A percentile compares a stretch with the other conserved stretches of the same genome.
Evolutionary conservation across 2,113 vertebrate genomes (phyloP).

Genomic region (Equus quagga): DNA sequence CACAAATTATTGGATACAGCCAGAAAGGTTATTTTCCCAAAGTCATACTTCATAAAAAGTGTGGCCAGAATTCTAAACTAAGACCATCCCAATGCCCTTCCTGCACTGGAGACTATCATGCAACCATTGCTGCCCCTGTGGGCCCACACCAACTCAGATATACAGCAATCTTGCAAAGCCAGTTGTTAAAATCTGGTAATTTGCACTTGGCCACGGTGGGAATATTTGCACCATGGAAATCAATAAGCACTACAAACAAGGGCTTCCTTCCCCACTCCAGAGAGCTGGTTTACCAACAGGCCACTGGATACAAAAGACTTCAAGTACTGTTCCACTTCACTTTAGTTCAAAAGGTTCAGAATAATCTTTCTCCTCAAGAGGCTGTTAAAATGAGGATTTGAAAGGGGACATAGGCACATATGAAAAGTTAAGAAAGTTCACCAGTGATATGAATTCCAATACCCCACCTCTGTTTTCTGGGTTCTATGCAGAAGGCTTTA

Average conservation of each 20-base stretch:
- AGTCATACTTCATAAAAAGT: slow-evolving; percentile 2
- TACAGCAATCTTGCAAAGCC: not conserved
- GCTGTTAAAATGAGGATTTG: not conserved
- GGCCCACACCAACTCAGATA: not conserved
- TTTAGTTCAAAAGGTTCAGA: not conserved
- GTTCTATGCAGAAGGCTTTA: not conserved
- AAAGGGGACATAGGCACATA: not conserved
- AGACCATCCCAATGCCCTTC: not conserved
- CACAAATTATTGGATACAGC: not conserved
- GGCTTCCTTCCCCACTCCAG: accelerated
- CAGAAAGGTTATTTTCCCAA: not conserved
- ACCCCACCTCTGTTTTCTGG: not conserved
- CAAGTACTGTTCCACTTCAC: not conserved
- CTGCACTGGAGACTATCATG: not conserved
- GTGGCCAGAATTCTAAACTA: not conserved
- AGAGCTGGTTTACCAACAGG: not conserved
- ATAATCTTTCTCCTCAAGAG: not conserved
- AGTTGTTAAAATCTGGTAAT: not conserved
- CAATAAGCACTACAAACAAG: not conserved
- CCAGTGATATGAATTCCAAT: not conserved
- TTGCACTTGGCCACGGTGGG: not conserved
- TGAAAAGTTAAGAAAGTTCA: slow-evolving; percentile 7
- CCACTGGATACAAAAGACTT: not conserved
- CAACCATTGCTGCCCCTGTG: not conserved
- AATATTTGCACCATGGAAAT: not conserved